Evolutionary conservation across 2,888 invertebrate species (phyloP).

Genomic region (Perithous albicinctus): DNA sequence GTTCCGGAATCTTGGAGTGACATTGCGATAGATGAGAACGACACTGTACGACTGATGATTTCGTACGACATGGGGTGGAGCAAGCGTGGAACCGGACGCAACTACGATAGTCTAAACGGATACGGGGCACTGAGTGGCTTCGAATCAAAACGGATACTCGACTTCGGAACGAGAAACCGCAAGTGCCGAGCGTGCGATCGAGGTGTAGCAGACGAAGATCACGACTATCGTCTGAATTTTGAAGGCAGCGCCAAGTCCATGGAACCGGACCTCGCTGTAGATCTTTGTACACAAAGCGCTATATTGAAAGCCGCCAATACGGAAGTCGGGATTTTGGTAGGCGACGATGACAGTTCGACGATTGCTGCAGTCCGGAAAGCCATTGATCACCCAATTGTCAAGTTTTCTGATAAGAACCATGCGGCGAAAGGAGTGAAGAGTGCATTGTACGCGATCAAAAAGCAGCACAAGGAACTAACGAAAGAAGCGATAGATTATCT

Average conservation of each 20-base stretch:
- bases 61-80: slow-evolving; percentile 74
- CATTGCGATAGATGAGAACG: not conserved
- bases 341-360: slow-evolving; percentile 71
- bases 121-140: slow-evolving; percentile 69
- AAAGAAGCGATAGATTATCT: slow-evolving; percentile 65
- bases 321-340: slow-evolving; percentile 69
- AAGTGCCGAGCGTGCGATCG: slow-evolving; percentile 71
- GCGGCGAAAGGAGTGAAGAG: slow-evolving; percentile 64
- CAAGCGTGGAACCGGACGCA: slow-evolving; percentile 68
- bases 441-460: slow-evolving; percentile 61
- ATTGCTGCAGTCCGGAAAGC: slow-evolving; percentile 68
- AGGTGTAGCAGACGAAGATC: slow-evolving; percentile 57
- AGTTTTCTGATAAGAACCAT: slow-evolving; percentile 72
- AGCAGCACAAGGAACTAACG: slow-evolving; percentile 56
- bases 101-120: slow-evolving; percentile 72
- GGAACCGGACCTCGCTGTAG: slow-evolving; percentile 71
- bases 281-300: slow-evolving; percentile 53
- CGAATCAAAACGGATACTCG: slow-evolving; percentile 63
- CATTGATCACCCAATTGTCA: slow-evolving; percentile 64
- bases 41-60: slow-evolving; percentile 61
- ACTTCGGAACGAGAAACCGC: slow-evolving; percentile 71
- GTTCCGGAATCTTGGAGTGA: slow-evolving; percentile 3
- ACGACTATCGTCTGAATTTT: slow-evolving; percentile 73
- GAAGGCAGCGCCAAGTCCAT: slow-evolving; percentile 73
- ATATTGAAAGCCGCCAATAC: slow-evolving; percentile 65